phyloP scores from a whole-genome alignment of 1,140 invertebrate genomes.

The Bombus breviceps region DNA sequence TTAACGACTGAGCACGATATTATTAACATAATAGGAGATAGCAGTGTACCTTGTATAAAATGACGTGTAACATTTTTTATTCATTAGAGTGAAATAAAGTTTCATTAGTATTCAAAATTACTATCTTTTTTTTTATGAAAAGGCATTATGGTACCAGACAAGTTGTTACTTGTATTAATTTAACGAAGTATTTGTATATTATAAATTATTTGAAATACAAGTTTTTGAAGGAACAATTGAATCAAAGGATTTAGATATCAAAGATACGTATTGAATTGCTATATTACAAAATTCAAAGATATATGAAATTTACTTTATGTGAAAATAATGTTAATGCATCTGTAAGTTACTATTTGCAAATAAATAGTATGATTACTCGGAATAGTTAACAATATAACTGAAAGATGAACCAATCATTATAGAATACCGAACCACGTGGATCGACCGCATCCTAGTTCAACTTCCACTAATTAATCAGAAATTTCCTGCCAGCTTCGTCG shows the following conservation, averaged over 20 bases:
- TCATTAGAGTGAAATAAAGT: background rate
- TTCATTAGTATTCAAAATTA: background rate
- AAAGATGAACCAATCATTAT: conserved; percentile 24
- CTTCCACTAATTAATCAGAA: conserved; percentile 67
- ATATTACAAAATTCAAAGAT: no score
- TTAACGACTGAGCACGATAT: background rate
- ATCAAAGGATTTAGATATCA: background rate
- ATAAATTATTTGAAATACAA: background rate
- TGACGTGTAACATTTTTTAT: background rate
- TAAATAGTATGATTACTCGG: background rate
- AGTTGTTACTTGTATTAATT: background rate
- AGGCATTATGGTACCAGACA: no score
- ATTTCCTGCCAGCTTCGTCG: conserved; percentile 53
- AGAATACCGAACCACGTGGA: conserved; percentile 13
- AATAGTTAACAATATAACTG: background rate
- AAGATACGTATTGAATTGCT: background rate
- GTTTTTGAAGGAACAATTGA: no score
- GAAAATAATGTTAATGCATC: background rate
- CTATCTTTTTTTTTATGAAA: background rate
- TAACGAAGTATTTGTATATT: background rate
- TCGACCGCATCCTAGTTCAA: conserved; percentile 44
- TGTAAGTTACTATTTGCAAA: background rate
- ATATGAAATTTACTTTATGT: background rate
- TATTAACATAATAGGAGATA: background rate
- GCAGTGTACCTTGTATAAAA: background rate